Conservation (phyloP, 2,113 vertebrate species). For the Myotis brandtii region DNA sequence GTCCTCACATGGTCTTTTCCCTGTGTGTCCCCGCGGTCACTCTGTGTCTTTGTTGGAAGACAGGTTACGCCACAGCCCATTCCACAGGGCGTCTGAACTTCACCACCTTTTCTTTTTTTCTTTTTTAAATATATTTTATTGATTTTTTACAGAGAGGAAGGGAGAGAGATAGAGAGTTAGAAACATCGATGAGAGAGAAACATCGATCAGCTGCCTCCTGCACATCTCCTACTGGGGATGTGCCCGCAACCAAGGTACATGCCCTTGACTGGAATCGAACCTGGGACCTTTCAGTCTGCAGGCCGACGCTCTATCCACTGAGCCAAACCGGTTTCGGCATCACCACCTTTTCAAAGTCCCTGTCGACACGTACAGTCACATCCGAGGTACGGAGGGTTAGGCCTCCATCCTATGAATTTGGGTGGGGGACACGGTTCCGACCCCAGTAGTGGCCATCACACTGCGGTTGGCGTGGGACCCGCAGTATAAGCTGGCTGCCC, state of each 20-base stretch:
- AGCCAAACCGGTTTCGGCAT: neutral
- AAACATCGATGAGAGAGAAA: too few relatives aligned
- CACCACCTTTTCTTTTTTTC: neutral
- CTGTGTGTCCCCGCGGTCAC: neutral
- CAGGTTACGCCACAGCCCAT: fast-evolving
- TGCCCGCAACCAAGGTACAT: too few relatives aligned
- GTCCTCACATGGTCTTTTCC: neutral
- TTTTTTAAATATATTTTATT: too few relatives aligned
- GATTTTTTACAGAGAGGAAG: too few relatives aligned
- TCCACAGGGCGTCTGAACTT: neutral
- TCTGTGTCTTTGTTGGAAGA: neutral
- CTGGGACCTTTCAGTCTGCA: too few relatives aligned
- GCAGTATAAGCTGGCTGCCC: neutral
- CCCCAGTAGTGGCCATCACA: too few relatives aligned
- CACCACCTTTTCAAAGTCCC: neutral
- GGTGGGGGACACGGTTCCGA: neutral
- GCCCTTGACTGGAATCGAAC: too few relatives aligned
- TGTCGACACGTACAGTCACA: neutral
- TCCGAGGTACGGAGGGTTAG: neutral
- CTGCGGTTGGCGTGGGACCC: neutral
- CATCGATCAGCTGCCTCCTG: too few relatives aligned
- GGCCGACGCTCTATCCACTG: too few relatives aligned
- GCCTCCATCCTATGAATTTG: neutral
- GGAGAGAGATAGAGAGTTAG: too few relatives aligned
- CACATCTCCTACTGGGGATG: too few relatives aligned